Conservation (phyloP, 92 coral and sea anemone genomes). For the Zoanthus gigantus region DNA sequence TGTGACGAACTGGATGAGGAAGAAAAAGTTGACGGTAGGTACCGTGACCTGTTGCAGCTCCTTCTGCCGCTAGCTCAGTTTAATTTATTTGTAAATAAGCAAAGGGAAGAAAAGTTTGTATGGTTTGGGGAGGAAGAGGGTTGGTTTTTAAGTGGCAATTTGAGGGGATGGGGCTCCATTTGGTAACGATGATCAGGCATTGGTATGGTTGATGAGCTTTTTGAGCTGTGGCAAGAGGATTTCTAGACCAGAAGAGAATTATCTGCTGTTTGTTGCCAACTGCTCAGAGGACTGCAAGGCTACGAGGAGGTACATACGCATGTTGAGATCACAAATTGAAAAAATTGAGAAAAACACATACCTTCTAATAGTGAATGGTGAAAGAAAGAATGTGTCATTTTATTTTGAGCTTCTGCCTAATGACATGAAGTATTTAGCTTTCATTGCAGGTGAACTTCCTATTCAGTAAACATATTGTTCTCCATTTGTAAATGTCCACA, state of each 20-base stretch:
- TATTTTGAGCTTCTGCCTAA: conserved; percentile 29
- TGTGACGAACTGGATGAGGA: conserved; percentile 55
- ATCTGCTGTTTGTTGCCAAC: conserved; percentile 23
- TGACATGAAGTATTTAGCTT: conserved; percentile 48
- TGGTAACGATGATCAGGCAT: conserved; percentile 40
- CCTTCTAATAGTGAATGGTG: conserved; percentile 18
- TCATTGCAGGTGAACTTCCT: conserved; percentile 36
- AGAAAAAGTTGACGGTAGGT: conserved; percentile 56
- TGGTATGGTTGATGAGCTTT: conserved; percentile 46
- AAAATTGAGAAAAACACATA: not conserved
- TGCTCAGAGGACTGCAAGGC: conserved; percentile 25
- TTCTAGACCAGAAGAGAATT: conserved; percentile 1
- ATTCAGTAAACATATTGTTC: conserved; percentile 47
- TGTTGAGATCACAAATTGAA: not conserved
- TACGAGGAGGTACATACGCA: not conserved
- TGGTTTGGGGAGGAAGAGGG: conserved; percentile 49
- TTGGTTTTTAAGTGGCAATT: conserved; percentile 29
- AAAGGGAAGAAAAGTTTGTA: conserved; percentile 38
- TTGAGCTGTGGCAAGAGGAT: conserved; percentile 30
- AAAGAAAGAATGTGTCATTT: conserved; percentile 9
- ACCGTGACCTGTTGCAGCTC: conserved; percentile 44
- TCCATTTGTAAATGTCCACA: conserved; percentile 47
- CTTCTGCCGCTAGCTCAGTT: not conserved
- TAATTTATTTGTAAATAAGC: conserved; percentile 16
- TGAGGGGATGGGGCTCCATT: conserved; percentile 15